Evolutionary conservation across 2,888 invertebrate species (phyloP).

Genomic region (Megaustenia siamemsis): DNA sequence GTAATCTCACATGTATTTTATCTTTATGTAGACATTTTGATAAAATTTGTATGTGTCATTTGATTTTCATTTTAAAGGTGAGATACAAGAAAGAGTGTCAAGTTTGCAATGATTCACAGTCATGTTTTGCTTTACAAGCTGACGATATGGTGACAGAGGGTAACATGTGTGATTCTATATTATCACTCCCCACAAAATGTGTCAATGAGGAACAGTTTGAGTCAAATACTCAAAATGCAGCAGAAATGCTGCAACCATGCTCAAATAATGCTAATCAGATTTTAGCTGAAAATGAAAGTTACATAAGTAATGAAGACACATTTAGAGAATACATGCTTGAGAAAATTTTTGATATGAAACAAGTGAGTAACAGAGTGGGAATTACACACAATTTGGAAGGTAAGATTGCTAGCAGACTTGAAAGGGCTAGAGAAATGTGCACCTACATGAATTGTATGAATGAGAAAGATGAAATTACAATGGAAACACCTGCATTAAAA

Average conservation of each 20-base stretch:
- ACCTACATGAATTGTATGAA: not conserved
- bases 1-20: too few relatives aligned
- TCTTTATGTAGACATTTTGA: not conserved
- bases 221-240: not conserved
- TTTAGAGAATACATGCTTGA: constrained; percentile 15
- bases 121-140: not conserved
- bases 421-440: not conserved
- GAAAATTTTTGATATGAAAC: not conserved
- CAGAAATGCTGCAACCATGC: not conserved
- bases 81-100: not conserved
- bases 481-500: not conserved
- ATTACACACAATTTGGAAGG: not conserved
- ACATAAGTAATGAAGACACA: constrained; percentile 22
- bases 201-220: not conserved
- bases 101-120: not conserved
- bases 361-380: not conserved
- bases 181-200: not conserved
- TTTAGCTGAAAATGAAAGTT: not conserved
- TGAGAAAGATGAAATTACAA: not conserved
- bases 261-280: not conserved
- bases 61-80: not conserved
- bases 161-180: not conserved
- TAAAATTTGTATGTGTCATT: not conserved
- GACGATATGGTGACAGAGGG: not conserved
- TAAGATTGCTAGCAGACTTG: not conserved